These are phyloP conservation scores for Sciurus niger DNA, from an alignment of 2,113 vertebrate species.

Conservation along the genomic window DNA sequence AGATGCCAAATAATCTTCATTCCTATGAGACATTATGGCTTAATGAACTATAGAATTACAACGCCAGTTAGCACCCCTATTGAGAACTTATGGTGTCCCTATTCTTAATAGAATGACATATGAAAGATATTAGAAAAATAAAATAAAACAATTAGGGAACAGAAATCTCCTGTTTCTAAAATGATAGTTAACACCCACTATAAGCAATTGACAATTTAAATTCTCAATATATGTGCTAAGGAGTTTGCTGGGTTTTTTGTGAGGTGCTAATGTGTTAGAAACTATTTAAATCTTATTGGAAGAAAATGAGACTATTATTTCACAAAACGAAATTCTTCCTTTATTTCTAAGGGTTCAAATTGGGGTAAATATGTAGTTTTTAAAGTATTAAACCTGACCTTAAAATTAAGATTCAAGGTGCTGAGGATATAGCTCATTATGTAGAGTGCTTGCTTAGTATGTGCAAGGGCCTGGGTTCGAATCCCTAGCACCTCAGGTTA, in stretches of 20 bases:
- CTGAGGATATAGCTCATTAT: too few species aligned
- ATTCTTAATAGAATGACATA: background rate
- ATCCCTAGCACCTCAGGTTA: too few species aligned
- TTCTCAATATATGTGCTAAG: slow-evolving; percentile 7
- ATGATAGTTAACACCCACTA: background rate
- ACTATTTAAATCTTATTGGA: background rate
- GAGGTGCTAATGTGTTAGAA: slow-evolving; percentile 11
- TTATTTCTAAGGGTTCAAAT: background rate
- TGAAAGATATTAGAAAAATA: background rate
- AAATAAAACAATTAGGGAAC: slow-evolving; percentile 42
- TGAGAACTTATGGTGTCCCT: background rate
- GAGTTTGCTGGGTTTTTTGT: background rate
- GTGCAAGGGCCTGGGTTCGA: too few species aligned
- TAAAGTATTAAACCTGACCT: background rate
- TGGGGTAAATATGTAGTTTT: background rate
- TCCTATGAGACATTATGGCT: background rate
- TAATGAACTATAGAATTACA: background rate
- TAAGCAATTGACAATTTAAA: slow-evolving; percentile 34
- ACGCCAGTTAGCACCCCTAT: background rate
- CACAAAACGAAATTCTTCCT: slow-evolving; percentile 17
- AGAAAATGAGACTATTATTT: slow-evolving; percentile 21
- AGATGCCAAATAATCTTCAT: background rate
- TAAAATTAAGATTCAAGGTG: background rate
- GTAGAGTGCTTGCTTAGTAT: too few species aligned
- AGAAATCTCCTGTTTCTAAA: slow-evolving; percentile 39